Conservation (phyloP, 2,888 invertebrate genomes). For the Nomada ferruginata region DNA sequence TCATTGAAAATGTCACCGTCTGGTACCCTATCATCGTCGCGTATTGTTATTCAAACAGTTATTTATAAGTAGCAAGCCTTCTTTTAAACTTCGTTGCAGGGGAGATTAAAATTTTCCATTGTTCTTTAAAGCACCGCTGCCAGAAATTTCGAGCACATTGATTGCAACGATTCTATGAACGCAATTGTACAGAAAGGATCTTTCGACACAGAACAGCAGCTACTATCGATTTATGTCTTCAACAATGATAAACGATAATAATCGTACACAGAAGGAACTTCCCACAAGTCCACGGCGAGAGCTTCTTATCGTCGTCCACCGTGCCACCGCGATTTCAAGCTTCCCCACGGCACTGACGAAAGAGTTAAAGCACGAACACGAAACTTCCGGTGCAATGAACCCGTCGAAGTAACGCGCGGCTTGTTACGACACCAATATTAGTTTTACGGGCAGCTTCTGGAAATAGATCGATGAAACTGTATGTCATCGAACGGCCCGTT, state of each 20-base stretch:
- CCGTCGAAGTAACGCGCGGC: conserved; percentile 63
- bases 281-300: conserved; percentile 10
- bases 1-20: background rate
- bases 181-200: background rate
- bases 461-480: conserved; percentile 64
- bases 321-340: conserved; percentile 50
- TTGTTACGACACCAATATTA: conserved; percentile 69
- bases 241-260: conserved; percentile 36
- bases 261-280: conserved; percentile 18
- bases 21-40: background rate
- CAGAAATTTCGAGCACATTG: background rate
- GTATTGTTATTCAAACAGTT: conserved; percentile 10
- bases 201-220: background rate
- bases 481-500: conserved; percentile 62
- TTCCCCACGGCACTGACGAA: conserved; percentile 62
- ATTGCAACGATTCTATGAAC: background rate
- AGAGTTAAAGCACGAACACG: conserved; percentile 73
- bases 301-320: conserved; percentile 53
- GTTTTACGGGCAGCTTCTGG: conserved; percentile 72
- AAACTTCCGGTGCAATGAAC: conserved; percentile 79
- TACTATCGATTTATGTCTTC: conserved; percentile 33
- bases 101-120: conserved; percentile 36
- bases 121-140: background rate
- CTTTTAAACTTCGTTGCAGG: conserved; percentile 25
- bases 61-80: conserved; percentile 30